Base-by-base conservation (phyloP, 1,140 invertebrate species). In the Drosophila rufa region DNA sequence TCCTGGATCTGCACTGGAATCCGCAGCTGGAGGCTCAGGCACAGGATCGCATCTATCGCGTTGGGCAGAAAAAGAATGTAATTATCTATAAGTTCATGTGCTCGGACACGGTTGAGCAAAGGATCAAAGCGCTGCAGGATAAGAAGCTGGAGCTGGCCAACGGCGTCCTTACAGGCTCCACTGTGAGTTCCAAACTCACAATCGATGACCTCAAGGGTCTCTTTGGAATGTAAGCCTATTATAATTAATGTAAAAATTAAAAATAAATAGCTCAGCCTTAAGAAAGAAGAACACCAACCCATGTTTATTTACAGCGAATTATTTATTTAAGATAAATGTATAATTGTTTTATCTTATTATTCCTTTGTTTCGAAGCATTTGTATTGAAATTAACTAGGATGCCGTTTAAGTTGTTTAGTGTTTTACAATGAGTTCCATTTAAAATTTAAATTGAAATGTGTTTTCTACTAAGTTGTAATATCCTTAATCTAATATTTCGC, bases 1-100 rank as follows among this genome's bases (percentile, higher is more conserved):
- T 99, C 4, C 84, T 98, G 3, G 98, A 99, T 93, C 94, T 98
- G 55, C 98, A 99, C 93, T 99, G 98, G 98, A 99, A 99, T 94
- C 98, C 98, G 1, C 97, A 98, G 80, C 93, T 99, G 25, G 98
- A 99, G 93, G 94, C 95, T 6, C 98, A 99, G 92, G 98, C 98
- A 0, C 97, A 97, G 94, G 98, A 99, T 93, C 94, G 98, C 48
- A 96, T 99, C 50, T 98, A 98, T 93, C 94, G 98, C 62, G 95
- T 98, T 50, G 98, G 98, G 0, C 98, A 99, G 92, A 95, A 92
- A 15, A 97, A 96, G 90, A 90, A 95, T 86, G 97, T 98, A 0
- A 94, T 95, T 60, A 95, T 99, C 50, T 97, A 98, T 92, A 98
- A 97, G 96, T 97, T 98, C 92, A 94, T 98, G 74, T 96, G 96